A percentile compares a stretch with the other conserved stretches of the same genome.
Conservation (phyloP, 2,888 invertebrate species). For the Nomada fabriciana region DNA sequence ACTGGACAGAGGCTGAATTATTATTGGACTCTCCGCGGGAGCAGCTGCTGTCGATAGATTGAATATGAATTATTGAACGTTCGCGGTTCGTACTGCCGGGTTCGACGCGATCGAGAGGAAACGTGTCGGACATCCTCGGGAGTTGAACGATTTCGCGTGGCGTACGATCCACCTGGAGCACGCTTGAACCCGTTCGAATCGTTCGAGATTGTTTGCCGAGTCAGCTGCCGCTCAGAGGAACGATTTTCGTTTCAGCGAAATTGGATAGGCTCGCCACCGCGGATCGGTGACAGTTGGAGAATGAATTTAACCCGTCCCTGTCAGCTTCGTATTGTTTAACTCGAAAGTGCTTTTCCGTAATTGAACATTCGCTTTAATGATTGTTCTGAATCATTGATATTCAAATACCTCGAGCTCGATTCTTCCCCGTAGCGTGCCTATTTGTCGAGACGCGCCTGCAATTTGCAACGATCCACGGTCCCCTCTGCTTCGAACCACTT, state of each 20-base stretch:
- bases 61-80: constrained; percentile 48
- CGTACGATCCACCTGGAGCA: constrained; percentile 32
- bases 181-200: constrained; percentile 5
- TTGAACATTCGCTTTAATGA: too few species aligned
- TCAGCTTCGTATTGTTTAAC: too few species aligned
- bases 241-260: background rate
- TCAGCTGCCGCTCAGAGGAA: background rate
- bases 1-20: constrained; percentile 43
- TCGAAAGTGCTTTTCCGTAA: too few species aligned
- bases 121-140: background rate
- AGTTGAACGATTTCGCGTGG: constrained; percentile 7
- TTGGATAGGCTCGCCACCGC: background rate
- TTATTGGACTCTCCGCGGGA: constrained; percentile 31
- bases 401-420: too few species aligned
- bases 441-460: too few species aligned
- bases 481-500: background rate
- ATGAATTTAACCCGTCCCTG: too few species aligned
- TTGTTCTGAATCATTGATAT: too few species aligned
- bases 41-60: constrained; percentile 41
- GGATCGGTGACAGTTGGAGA: too few species aligned
- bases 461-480: too few species aligned
- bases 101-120: background rate
- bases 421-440: too few species aligned
- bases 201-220: background rate
- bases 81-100: background rate